Evolutionary conservation across 2,113 vertebrate genomes (phyloP).

Genomic region (Scopus umbretta): DNA sequence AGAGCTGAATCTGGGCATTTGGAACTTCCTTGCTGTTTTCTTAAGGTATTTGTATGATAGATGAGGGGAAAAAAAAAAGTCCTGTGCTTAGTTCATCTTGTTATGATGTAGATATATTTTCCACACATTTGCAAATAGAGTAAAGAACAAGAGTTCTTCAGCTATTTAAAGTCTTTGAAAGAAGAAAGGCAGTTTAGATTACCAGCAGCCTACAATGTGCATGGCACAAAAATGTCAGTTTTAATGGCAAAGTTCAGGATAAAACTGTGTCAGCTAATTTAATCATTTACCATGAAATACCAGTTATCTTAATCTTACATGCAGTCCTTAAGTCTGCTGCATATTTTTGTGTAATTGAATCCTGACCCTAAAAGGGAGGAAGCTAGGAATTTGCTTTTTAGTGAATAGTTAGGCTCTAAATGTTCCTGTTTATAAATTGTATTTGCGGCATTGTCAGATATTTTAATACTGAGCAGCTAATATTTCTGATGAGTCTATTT

Average conservation of each 20-base stretch:
- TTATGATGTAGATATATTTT: neutral
- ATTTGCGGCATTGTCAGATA: neutral
- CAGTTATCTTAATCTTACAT: conserved; percentile 65
- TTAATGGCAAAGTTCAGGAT: conserved; percentile 69
- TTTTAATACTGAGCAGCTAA: neutral
- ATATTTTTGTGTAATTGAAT: conserved; percentile 68
- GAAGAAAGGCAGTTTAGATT: conserved; percentile 60
- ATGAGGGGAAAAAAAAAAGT: neutral
- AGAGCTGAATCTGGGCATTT: conserved; percentile 30
- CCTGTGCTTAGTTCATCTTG: conserved; percentile 5
- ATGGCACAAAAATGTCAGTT: conserved; percentile 54
- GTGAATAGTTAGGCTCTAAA: conserved; percentile 47
- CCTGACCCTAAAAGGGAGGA: conserved; percentile 46
- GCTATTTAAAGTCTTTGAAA: conserved; percentile 54
- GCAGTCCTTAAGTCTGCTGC: conserved; percentile 41
- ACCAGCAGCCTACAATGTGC: conserved; percentile 40
- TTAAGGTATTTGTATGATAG: conserved; percentile 14
- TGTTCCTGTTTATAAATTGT: conserved; percentile 18
- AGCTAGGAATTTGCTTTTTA: conserved; percentile 42
- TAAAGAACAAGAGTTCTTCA: conserved; percentile 41
- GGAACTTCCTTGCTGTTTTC: conserved; percentile 32
- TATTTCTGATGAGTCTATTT: conserved; percentile 11
- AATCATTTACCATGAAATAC: conserved; percentile 71
- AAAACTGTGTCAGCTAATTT: conserved; percentile 69
- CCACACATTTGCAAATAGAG: conserved; percentile 36